phyloP scores from a whole-genome alignment of 2,888 invertebrate species.

The Maniola hyperantus region DNA sequence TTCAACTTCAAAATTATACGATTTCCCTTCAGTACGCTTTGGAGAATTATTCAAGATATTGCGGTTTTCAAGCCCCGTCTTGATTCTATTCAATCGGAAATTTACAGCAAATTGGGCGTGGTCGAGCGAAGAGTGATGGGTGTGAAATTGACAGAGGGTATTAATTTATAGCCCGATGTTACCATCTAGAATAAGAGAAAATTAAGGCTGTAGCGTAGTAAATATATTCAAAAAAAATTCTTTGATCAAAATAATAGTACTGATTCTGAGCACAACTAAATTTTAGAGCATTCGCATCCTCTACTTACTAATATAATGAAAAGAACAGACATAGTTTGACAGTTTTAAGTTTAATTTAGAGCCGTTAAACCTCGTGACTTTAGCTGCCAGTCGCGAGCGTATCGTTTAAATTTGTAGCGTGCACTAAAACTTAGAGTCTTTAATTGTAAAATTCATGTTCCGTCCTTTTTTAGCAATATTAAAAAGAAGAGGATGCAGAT shows the following conservation, averaged over 20 bases:
- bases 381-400: no score
- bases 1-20: slow-evolving; percentile 31
- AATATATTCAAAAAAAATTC: neutral
- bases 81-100: slow-evolving; percentile 46
- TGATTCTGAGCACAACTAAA: no score
- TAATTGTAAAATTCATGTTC: no score
- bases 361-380: no score
- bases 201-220: neutral
- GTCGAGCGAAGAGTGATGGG: slow-evolving; percentile 53
- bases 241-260: slow-evolving; percentile 2
- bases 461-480: no score
- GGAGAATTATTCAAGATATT: slow-evolving; percentile 32
- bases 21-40: slow-evolving; percentile 24
- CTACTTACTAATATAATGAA: no score
- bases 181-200: slow-evolving; percentile 15
- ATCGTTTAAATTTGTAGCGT: no score
- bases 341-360: no score
- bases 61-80: slow-evolving; percentile 33
- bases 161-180: slow-evolving; percentile 68
- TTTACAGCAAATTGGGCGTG: slow-evolving; percentile 52
- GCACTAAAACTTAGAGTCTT: no score
- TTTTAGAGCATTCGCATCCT: no score
- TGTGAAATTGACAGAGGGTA: slow-evolving; percentile 72
- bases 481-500: no score
- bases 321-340: no score